Evolutionary conservation across 1,140 invertebrate species (phyloP), one percentile per base, ranked within the genome.

Genomic region (Drosophila bocki): DNA sequence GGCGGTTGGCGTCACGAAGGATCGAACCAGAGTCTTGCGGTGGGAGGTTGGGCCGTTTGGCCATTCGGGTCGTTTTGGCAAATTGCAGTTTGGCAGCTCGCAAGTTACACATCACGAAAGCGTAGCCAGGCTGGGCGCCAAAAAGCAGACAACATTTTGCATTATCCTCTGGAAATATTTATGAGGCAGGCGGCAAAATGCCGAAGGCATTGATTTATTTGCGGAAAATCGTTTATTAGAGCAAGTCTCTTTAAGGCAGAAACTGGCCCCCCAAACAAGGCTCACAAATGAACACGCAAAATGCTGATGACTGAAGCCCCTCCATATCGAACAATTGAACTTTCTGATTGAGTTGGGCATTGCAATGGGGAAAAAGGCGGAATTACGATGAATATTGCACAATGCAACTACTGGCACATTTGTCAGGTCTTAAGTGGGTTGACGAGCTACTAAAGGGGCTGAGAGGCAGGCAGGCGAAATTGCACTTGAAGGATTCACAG

Each of bases 31-130:
- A 35, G 47, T 26, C 45, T 61, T 42, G 45, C 51, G 42, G n/a
- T 17, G 19, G 61, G 17, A 41, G 26, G 22, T 29, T 56, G 22
- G 22, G 6, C 22, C 17, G 33, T 11, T 11, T 48, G 33, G 51
- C 51, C 51, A 2, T 19, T 37, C 26, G 19, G 48, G 29, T 29
- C 41, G 32, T 51, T 47, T 67, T 76, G 74, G 72, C 53, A 76
- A 76, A 67, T 76, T 76, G 72, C 62, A 76, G 45, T 59, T 76
- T 76, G 74, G 62, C 74, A 67, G 74, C 72, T 75, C 22, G 15
- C 33, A 64, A 59, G 15, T 54, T 71, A 70, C 67, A 70, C 65
- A 53, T 56, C 65, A 71, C 68, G 65, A 48, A 39, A 51, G 26
- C 26, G 5, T 6, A 17, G 63, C 33, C 50, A 13, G 15, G 7